Evolutionary conservation across 2,797 vertebrate genomes (phyloP).

Genomic region (Poeciliopsis turneri): DNA sequence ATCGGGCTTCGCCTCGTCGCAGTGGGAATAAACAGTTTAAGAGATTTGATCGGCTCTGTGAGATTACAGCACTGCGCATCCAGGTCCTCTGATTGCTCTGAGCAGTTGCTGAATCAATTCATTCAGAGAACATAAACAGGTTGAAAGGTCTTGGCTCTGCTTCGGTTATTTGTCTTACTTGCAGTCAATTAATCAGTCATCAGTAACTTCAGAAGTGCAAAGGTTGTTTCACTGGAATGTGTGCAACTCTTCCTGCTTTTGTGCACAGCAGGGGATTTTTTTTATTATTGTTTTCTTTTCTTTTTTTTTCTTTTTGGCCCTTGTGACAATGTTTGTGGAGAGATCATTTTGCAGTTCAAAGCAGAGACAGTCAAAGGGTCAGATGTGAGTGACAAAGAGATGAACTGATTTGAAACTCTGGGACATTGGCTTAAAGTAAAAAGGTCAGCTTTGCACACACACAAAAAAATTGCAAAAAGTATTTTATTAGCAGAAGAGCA

Average conservation of each 20-base stretch:
- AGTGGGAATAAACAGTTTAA: slow-evolving; percentile 71
- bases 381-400: not conserved
- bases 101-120: not conserved
- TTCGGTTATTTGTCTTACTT: not conserved
- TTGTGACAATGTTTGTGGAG: slow-evolving; percentile 18
- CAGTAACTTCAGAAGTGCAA: not conserved
- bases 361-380: slow-evolving; percentile 15
- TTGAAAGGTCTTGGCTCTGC: not conserved
- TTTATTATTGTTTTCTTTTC: not conserved
- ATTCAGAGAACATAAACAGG: not conserved
- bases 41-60: slow-evolving; percentile 67
- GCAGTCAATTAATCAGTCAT: slow-evolving; percentile 12
- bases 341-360: slow-evolving; percentile 27
- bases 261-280: slow-evolving; percentile 7
- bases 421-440: not conserved
- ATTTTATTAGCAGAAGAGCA: not conserved
- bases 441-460: not conserved
- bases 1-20: slow-evolving; percentile 7
- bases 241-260: slow-evolving; percentile 34
- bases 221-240: not conserved
- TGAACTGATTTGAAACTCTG: not conserved
- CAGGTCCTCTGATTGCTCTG: not conserved
- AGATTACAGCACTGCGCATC: slow-evolving; percentile 37
- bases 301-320: not conserved
- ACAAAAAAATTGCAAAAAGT: not conserved